phyloP scores from a whole-genome alignment of 2,888 invertebrate genomes.

The Mayetiola destructor region DNA sequence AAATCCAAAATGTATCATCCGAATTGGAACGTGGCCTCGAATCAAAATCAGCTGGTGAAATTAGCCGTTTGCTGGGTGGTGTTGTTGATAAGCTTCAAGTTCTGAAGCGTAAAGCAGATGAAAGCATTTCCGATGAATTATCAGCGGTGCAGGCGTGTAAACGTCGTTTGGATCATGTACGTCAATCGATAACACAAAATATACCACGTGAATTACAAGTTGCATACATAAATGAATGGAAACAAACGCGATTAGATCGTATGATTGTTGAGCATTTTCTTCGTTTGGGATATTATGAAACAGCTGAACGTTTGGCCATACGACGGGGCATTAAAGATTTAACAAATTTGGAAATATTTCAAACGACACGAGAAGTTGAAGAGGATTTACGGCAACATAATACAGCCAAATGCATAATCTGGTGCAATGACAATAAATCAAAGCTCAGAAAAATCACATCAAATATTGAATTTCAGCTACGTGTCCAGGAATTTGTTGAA shows the following conservation, averaged over 20 bases:
- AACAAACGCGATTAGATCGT: slow-evolving; percentile 63
- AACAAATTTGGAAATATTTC: slow-evolving; percentile 87
- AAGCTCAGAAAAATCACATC: slow-evolving; percentile 88
- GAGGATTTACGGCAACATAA: slow-evolving; percentile 66
- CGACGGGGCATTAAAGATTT: slow-evolving; percentile 68
- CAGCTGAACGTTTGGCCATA: slow-evolving; percentile 76
- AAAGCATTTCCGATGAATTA: slow-evolving; percentile 81
- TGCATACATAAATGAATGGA: slow-evolving; percentile 33
- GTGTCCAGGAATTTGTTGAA: slow-evolving; percentile 74
- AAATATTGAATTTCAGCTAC: slow-evolving; percentile 84
- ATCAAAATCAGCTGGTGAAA: slow-evolving; percentile 44
- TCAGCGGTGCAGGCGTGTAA: slow-evolving; percentile 85
- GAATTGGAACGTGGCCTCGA: slow-evolving; percentile 61
- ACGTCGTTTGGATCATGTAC: slow-evolving; percentile 80
- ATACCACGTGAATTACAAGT: slow-evolving; percentile 26
- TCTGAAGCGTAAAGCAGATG: slow-evolving; percentile 86
- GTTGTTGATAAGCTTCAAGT: slow-evolving; percentile 81
- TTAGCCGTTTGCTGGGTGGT: slow-evolving; percentile 67
- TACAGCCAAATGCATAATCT: slow-evolving; percentile 75
- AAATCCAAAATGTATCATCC: slow-evolving; percentile 63
- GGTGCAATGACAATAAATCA: slow-evolving; percentile 95
- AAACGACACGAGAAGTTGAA: slow-evolving; percentile 73
- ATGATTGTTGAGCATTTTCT: slow-evolving; percentile 95
- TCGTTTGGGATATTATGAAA: slow-evolving; percentile 86
- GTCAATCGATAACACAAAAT: slow-evolving; percentile 22